Base-by-base conservation (phyloP, 2,888 invertebrate species). In the Melanophora roralis region DNA sequence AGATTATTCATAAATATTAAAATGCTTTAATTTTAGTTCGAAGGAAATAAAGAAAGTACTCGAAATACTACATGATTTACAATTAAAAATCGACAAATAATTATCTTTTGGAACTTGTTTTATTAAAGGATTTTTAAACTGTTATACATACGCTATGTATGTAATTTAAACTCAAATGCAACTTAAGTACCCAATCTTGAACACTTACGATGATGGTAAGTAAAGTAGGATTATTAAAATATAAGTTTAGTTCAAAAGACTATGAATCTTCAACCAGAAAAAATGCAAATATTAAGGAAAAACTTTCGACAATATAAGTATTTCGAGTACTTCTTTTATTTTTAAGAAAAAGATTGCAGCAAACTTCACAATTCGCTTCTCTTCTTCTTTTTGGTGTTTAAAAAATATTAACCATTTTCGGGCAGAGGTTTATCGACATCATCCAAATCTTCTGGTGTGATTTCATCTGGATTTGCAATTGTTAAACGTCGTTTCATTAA, bases 401-500 rank as follows among this genome's bases (percentile, higher is more conserved):
- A 3, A 36, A 14, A 51, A n/a, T 68, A 65, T 83, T 84, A 88
- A 89, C 88, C 89, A 84, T 89, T 86, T 82, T 85, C 84, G 14
- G 83, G 77, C 19, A 86, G 83, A 53, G 84, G 85, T 43, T 86
- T 86, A 62, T 86, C 86, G 21, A 87, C 85, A 40, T 86, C 85
- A 3, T 67, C 72, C 7, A 11, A 5, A 76, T 84, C 84, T 14
- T 86, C 87, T 12, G 85, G 85, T 77, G 87, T 84, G 12, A 84
- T 80, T 49, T 89, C 89, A 72, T 88, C 88, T 5, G 86, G 84
- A 7, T 84, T 82, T 55, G 89, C 86, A 64, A 90, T 88, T 19
- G 90, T 90, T 57, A 90, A 80, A 47, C 90, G 85, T 5, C 90
- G 86, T 82, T 87, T 86, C 87, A 89, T 85, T 49, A 80, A 68